phyloP scores from a whole-genome alignment of 2,888 invertebrate species.

The Dinocampus coccinellae region DNA sequence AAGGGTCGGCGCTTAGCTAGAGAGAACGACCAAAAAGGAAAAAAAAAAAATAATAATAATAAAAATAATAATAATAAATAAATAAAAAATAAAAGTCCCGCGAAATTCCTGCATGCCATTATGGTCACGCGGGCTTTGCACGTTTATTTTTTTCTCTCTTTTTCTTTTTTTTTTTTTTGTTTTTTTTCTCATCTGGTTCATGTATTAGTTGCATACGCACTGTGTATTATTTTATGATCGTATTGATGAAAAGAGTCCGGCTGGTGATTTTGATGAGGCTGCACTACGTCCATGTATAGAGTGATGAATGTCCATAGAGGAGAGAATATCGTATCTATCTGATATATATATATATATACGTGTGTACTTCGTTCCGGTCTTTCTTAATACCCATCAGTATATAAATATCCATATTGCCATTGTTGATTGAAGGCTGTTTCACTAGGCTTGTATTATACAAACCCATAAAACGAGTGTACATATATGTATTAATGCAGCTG shows the following conservation, averaged over 20 bases:
- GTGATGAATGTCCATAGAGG: not conserved
- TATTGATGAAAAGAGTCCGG: not conserved
- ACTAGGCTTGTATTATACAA: not conserved
- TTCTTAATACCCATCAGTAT: not conserved
- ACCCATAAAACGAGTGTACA: not conserved
- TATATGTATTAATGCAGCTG: constrained; percentile 3
- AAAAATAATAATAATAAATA: not conserved
- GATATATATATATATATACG: not conserved
- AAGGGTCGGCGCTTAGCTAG: constrained; percentile 18
- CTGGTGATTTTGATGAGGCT: not conserved
- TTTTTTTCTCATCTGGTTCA: not conserved
- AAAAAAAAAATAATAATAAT: not conserved
- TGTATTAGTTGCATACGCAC: not conserved
- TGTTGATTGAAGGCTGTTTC: not conserved
- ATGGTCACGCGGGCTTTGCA: constrained; percentile 23
- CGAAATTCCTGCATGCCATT: constrained; percentile 49
- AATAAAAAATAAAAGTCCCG: constrained; percentile 28
- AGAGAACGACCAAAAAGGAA: constrained; percentile 6
- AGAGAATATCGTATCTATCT: not conserved
- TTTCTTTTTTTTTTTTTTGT: not conserved
- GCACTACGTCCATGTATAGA: not conserved
- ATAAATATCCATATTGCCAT: not conserved
- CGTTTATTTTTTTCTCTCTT: not conserved
- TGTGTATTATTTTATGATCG: not conserved
- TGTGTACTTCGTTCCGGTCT: not conserved